Percentiles rank a stretch among this genome's conserved stretches.
phyloP scores from a whole-genome alignment of 2,113 vertebrate genomes.

The Fulica atra region DNA sequence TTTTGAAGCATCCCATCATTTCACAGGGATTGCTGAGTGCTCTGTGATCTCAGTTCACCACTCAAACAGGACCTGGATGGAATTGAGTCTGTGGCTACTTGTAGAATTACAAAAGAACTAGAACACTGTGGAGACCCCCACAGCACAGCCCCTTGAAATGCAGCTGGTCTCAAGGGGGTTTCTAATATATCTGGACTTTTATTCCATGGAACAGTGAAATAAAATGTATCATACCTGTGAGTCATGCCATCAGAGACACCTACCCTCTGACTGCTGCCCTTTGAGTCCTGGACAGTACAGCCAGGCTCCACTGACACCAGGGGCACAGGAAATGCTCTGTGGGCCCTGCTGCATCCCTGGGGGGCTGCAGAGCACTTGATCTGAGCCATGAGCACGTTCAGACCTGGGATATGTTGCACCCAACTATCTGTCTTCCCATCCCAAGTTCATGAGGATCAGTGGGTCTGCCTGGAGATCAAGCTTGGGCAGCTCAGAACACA shows the following conservation, averaged over 20 bases:
- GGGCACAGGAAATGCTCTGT: accelerated
- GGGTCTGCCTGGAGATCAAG: neutral
- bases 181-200: neutral
- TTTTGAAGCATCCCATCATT: neutral
- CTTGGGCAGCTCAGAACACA: neutral
- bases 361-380: neutral
- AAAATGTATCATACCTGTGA: neutral
- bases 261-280: neutral
- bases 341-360: neutral
- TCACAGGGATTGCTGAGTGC: neutral
- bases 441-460: neutral
- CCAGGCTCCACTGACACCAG: neutral
- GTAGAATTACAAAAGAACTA: neutral
- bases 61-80: neutral
- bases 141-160: neutral
- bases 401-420: neutral
- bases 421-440: neutral
- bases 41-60: neutral
- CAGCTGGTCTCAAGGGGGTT: neutral
- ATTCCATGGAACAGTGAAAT: neutral
- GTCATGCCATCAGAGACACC: neutral
- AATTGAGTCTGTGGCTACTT: neutral
- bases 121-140: neutral
- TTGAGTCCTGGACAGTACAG: neutral
- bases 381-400: neutral